Evolutionary conservation across 2,888 invertebrate genomes (phyloP), one percentile per base, ranked within the genome.

Genomic region (Druceiella hillmani): DNA sequence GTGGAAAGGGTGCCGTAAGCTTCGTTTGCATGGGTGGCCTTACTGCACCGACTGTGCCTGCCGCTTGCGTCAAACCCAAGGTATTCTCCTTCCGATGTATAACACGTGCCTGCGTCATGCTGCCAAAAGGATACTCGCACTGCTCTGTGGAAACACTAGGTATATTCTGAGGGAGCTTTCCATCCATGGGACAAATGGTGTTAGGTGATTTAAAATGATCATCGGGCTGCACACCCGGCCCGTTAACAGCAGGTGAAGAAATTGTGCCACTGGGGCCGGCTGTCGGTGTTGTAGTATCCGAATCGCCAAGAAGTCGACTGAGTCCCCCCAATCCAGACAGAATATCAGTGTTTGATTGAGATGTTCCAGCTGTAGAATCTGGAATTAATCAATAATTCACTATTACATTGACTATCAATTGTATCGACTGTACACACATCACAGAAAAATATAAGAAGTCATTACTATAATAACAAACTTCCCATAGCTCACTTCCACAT

Each of bases 101-200:
- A 33, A 89, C 87, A 61, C 89, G 81, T 45, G 87, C 87, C 57
- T 87, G 87, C 30, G 89, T 88, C 91, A 92, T 91, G 62, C 90
- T 90, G 55, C 88, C 87, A 61, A 91, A 91, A 26, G 91, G 90
- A 66, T 83, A 91, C 56, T 78, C 78, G 55, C 75, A 68, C 2
- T 59, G 79, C 74, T 61, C 83, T 67, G 49, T 67, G 59, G 66
- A 56, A 24, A 68, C 70, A 43, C 64, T 77, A 64, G 62, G 76
- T 52, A 72, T 70, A 60, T 66, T 74, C 50, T 70, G 71, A 51
- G 77, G 70, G 52, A 74, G 65, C 65, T 85, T 85, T 51, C 83
- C 82, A 57, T 87, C 87, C 72, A 81, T 79, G 3, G 90, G 88
- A 48, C 89, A 89, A 46, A 91, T 87, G 45, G 90, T 90, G 66